These are phyloP conservation scores for Ardeotis arabs DNA, from an alignment of 2,113 vertebrate species.

Conservation along the genomic window DNA sequence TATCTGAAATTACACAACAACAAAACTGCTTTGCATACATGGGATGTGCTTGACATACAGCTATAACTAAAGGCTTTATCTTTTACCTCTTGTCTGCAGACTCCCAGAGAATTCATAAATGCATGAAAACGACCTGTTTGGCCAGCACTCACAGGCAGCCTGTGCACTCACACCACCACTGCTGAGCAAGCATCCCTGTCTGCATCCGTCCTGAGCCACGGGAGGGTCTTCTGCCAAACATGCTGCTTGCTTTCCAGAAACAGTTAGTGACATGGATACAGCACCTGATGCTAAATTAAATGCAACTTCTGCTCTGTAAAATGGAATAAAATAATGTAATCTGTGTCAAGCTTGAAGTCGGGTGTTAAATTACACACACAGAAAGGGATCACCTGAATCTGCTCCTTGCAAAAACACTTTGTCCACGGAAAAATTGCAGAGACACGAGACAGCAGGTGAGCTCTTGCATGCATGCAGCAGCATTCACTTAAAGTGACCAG, in stretches of 20 bases:
- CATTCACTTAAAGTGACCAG: background rate
- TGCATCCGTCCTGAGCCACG: background rate
- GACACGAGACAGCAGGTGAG: background rate
- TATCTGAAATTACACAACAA: background rate
- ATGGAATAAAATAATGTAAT: background rate
- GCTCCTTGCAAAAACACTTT: background rate
- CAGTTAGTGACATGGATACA: rapidly evolving
- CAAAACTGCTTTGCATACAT: background rate
- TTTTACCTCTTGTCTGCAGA: background rate
- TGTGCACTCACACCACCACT: background rate
- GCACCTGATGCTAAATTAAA: background rate
- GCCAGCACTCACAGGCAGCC: background rate
- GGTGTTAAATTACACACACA: rapidly evolving
- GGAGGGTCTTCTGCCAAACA: background rate
- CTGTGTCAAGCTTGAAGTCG: background rate
- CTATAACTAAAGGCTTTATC: background rate
- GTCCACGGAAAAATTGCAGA: background rate
- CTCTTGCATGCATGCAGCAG: rapidly evolving
- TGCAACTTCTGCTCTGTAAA: background rate
- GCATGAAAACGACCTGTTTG: rapidly evolving
- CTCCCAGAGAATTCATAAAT: background rate
- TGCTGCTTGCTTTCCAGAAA: background rate
- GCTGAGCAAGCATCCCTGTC: rapidly evolving
- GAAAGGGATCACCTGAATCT: background rate
- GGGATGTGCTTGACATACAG: background rate